Base-by-base conservation (phyloP, 2,888 invertebrate species). In the Macrophya alboannulata region DNA sequence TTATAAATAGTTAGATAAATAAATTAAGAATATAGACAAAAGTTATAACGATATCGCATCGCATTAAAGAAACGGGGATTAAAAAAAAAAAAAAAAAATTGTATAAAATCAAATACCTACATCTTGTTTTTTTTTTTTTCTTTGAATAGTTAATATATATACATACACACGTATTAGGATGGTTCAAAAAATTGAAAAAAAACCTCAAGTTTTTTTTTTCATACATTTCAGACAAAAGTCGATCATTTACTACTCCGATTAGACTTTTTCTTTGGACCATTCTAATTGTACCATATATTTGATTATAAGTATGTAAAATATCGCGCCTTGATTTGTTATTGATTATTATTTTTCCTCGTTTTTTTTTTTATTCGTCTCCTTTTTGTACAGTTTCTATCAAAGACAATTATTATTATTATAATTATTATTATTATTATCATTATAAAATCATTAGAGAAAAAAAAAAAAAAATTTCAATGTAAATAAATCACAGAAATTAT, bases 401-500 rank as follows among this genome's bases (percentile, higher is more conserved):
- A 55, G 17, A 48, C 55, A 55, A 40, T 55, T 55, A 55, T 79
- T 51, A 48, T 25, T 77, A 31, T 17, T 31, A 55, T 72, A 9
- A 21, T n/a, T 21, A 21, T n/a, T 48, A 48, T 48, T 77, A 31
- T 17, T 31, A 55, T 72, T 10, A 21, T n/a, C 5, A 21, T n/a
- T 48, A 48, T 48, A 12, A 37, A 72, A 72, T 40, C 17, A 72
- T 9, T n/a, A 40, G 15, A 0, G n/a, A 40, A 68, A 15, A 25
- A 76, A 71, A 40, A 40, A 25, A 76, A 71, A 71, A 17, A 40
- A 48, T 43, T 43, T 25, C 45, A 9, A 48, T 76, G 76, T 76
- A 76, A 76, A 76, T 76, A 76, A 21, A 76, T 48, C 76, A 40
- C 48, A 43, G 76, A 31, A 76, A 45, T 76, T 71, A 71, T 40